These are phyloP conservation scores for Tenrec ecaudatus DNA, from an alignment of 2,113 vertebrate genomes.

Conservation along the genomic window DNA sequence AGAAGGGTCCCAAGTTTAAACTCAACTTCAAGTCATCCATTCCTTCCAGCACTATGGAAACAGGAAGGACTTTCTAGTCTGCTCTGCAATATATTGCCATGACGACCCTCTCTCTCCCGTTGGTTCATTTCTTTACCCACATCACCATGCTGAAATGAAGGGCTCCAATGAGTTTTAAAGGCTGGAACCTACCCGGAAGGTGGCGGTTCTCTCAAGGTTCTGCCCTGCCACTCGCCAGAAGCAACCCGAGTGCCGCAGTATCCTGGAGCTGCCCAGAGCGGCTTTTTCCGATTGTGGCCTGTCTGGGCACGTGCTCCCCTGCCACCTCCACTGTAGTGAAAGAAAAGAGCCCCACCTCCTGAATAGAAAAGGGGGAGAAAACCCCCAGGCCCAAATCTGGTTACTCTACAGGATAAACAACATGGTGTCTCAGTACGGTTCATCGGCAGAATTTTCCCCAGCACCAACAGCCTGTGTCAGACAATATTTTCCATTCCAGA, in stretches of 20 bases:
- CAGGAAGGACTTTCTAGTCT: background rate
- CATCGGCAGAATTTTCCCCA: constrained; percentile 70
- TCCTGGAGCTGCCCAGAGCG: background rate
- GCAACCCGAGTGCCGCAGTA: background rate
- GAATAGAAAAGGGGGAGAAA: background rate
- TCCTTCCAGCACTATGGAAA: background rate
- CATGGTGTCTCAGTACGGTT: constrained; percentile 37
- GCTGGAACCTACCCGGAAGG: background rate
- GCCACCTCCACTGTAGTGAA: background rate
- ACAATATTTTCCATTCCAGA: constrained; percentile 69
- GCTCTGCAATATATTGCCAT: background rate
- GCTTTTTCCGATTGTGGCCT: background rate
- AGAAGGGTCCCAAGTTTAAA: no score
- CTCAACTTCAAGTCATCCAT: background rate
- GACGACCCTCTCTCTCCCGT: background rate
- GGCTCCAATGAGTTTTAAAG: background rate
- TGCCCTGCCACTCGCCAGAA: background rate
- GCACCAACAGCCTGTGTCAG: constrained; percentile 37
- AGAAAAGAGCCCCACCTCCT: background rate
- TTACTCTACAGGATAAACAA: constrained; percentile 47
- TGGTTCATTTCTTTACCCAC: background rate
- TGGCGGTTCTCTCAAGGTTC: background rate
- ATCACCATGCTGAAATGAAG: background rate
- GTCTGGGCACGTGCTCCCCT: background rate
- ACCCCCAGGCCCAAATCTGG: constrained; percentile 5